Percentiles rank a stretch among this genome's conserved stretches.
These are phyloP conservation scores for Hyppa rectilinea DNA, from an alignment of 2,888 invertebrate species.

Conservation along the genomic window DNA sequence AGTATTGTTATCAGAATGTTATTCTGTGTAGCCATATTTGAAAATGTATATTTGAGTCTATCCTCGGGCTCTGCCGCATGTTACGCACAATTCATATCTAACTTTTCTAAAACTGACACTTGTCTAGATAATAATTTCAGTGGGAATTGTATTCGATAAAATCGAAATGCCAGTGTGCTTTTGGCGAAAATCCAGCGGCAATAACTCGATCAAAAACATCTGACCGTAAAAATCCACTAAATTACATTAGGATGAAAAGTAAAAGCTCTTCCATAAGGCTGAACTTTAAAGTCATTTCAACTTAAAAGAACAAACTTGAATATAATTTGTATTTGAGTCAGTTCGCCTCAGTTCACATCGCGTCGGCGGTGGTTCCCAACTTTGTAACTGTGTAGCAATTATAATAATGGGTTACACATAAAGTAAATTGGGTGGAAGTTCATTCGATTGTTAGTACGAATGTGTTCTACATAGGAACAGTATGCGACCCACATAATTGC, in stretches of 20 bases:
- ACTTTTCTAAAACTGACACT: slow-evolving; percentile 40
- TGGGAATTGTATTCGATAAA: slow-evolving; percentile 12
- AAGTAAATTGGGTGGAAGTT: slow-evolving; percentile 85
- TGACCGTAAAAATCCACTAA: slow-evolving; percentile 52
- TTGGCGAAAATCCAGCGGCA: slow-evolving; percentile 18
- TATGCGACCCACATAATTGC: slow-evolving; percentile 72
- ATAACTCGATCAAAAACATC: slow-evolving; percentile 50
- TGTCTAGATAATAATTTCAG: slow-evolving; percentile 40
- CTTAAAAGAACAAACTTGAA: slow-evolving; percentile 73
- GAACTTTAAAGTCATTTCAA: slow-evolving; percentile 67
- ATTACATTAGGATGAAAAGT: slow-evolving; percentile 61
- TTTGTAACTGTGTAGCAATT: slow-evolving; percentile 83
- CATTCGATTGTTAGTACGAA: slow-evolving; percentile 81
- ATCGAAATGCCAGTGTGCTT: slow-evolving; percentile 16
- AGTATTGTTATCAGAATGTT: slow-evolving; percentile 58
- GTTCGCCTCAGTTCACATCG: slow-evolving; percentile 75
- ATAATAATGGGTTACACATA: slow-evolving; percentile 86
- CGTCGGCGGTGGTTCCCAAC: slow-evolving; percentile 70
- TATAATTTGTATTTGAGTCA: slow-evolving; percentile 74
- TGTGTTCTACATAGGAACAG: slow-evolving; percentile 74
- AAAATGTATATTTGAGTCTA: slow-evolving; percentile 51
- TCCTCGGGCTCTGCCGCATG: slow-evolving; percentile 36
- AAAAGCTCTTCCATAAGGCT: slow-evolving; percentile 60
- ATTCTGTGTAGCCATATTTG: slow-evolving; percentile 44
- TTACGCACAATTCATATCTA: slow-evolving; percentile 39